Evolutionary conservation across 2,113 vertebrate genomes (phyloP).

Genomic region (Paramormyrops kingsleyae): DNA sequence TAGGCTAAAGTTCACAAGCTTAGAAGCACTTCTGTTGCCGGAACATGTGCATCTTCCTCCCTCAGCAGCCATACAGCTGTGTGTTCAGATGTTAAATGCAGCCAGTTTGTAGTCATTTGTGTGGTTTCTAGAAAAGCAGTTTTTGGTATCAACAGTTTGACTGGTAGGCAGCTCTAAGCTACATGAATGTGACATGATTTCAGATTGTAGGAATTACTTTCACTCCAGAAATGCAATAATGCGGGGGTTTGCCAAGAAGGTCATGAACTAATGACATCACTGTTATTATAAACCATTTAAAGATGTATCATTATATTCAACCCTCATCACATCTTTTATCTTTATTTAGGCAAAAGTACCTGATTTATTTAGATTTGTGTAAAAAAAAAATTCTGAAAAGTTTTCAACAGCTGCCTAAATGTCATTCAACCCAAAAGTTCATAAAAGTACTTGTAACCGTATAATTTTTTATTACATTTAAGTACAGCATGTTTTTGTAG

Average conservation of each 20-base stretch:
- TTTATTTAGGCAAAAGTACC: not conserved
- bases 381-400: not conserved
- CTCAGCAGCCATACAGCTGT: not conserved
- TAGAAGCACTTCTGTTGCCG: not conserved
- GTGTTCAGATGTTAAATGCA: not conserved
- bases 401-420: not conserved
- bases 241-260: not conserved
- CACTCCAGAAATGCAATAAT: not conserved
- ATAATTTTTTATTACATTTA: not conserved
- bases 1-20: slow-evolving; percentile 37
- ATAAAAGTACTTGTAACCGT: not conserved
- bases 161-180: not conserved
- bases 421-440: not conserved
- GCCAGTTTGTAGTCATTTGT: not conserved
- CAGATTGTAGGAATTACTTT: not conserved
- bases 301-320: not conserved
- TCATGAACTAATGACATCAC: not conserved
- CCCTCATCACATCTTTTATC: not conserved
- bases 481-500: too few species aligned
- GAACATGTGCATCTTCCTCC: not conserved
- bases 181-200: not conserved
- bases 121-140: not conserved
- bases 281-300: not conserved
- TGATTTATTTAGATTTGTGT: not conserved
- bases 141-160: not conserved